Percentiles rank a stretch among this genome's conserved stretches.
Evolutionary conservation across 2,797 vertebrate genomes (phyloP).

Genomic region (Gadopsis bispinosus): DNA sequence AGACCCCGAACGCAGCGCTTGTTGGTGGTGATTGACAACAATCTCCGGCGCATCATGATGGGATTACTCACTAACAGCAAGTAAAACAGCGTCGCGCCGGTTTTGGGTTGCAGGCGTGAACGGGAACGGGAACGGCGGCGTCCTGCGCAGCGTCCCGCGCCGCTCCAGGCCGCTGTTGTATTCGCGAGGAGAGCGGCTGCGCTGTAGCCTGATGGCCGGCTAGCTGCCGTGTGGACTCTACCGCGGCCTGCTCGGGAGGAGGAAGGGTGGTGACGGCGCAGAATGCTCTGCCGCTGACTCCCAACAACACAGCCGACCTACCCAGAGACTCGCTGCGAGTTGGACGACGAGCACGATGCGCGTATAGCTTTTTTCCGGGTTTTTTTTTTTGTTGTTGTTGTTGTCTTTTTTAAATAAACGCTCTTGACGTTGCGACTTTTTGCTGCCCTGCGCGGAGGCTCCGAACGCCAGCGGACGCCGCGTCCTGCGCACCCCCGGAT

Average conservation of each 20-base stretch:
- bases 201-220: slow-evolving; percentile 75
- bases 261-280: slow-evolving; percentile 85
- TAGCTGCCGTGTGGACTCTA: slow-evolving; percentile 75
- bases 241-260: slow-evolving; percentile 82
- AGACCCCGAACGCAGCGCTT: slow-evolving; percentile 71
- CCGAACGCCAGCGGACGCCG: slow-evolving; percentile 53
- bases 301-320: slow-evolving; percentile 50
- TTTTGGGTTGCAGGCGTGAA: slow-evolving; percentile 15
- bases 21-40: slow-evolving; percentile 71
- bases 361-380: slow-evolving; percentile 57
- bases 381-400: too few relatives aligned
- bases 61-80: slow-evolving; percentile 63
- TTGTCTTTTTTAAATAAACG: slow-evolving; percentile 8
- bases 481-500: slow-evolving; percentile 59
- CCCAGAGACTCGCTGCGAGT: slow-evolving; percentile 65
- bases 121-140: not conserved
- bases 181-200: slow-evolving; percentile 31
- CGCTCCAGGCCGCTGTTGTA: too few relatives aligned
- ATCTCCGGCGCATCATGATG: slow-evolving; percentile 76
- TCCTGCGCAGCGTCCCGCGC: too few relatives aligned
- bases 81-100: slow-evolving; percentile 43
- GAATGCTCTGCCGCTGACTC: slow-evolving; percentile 82
- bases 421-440: slow-evolving; percentile 34
- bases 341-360: slow-evolving; percentile 72
- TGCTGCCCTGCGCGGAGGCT: slow-evolving; percentile 7